phyloP scores from a whole-genome alignment of 2,797 vertebrate genomes.

The Pipistrellus nathusii region DNA sequence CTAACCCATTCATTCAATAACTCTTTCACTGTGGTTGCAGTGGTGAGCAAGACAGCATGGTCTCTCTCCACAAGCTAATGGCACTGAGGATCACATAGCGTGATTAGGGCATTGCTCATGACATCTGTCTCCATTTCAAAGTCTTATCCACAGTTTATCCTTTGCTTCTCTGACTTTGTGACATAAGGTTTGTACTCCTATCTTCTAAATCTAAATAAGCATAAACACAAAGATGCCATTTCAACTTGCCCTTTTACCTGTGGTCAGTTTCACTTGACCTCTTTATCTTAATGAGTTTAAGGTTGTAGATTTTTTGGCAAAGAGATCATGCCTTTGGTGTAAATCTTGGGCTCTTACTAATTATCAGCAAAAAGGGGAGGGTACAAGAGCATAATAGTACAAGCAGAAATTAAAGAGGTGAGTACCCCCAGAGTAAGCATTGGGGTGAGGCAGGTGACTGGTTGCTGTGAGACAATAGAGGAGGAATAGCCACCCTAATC shows the following conservation, averaged over 20 bases:
- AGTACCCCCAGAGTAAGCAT: neutral
- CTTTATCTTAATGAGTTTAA: constrained; percentile 61
- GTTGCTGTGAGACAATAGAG: neutral
- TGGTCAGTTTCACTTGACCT: constrained; percentile 48
- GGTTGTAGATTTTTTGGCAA: constrained; percentile 44
- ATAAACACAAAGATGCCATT: constrained; percentile 34
- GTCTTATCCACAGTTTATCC: constrained; percentile 5
- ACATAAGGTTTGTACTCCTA: constrained; percentile 20
- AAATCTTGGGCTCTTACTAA: neutral
- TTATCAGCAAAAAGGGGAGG: neutral
- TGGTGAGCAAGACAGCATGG: neutral
- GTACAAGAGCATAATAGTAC: neutral
- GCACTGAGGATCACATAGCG: neutral
- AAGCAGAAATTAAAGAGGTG: neutral
- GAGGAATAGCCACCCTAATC: neutral
- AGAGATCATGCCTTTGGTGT: neutral
- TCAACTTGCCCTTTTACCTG: constrained; percentile 45
- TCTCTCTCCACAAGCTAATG: neutral
- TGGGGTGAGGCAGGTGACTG: neutral
- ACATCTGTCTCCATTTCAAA: constrained; percentile 53
- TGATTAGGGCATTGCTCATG: neutral
- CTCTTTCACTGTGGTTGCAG: neutral
- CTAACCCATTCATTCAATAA: neutral
- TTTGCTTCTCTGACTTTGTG: neutral
- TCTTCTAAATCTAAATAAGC: constrained; percentile 66